A percentile compares a stretch with the other conserved stretches of the same genome.
phyloP scores from a whole-genome alignment of 2,113 vertebrate genomes.

The Tychaedon coryphoeus region DNA sequence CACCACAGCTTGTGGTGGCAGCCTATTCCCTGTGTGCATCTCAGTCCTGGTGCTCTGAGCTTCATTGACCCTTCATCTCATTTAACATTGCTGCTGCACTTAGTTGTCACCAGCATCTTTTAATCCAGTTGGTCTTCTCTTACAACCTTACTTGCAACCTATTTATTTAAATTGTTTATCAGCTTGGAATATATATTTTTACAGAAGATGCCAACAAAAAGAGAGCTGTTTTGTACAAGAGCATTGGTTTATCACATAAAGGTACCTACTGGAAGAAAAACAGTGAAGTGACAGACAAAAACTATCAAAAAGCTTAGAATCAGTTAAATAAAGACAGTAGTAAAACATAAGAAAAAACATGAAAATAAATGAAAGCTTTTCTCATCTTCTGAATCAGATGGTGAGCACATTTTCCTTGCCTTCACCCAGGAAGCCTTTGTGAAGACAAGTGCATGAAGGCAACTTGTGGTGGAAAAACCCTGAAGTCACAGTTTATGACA shows the following conservation, averaged over 20 bases:
- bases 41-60: not conserved
- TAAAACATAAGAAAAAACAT: not conserved
- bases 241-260: not conserved
- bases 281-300: not conserved
- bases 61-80: not conserved
- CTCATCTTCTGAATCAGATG: not conserved
- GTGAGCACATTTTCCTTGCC: not conserved
- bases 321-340: not conserved
- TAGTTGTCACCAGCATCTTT: not conserved
- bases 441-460: not conserved
- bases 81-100: not conserved
- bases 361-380: not conserved
- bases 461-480: not conserved
- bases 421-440: not conserved
- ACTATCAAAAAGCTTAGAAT: not conserved
- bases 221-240: not conserved
- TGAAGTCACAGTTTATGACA: not conserved
- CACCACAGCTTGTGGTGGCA: fast-evolving
- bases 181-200: not conserved
- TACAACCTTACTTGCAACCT: not conserved
- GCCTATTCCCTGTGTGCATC: not conserved
- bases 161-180: not conserved
- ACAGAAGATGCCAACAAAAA: not conserved
- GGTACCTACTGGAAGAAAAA: not conserved
- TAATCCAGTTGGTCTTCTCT: not conserved